Conservation (phyloP, 2,113 vertebrate genomes). For the Thryonomys swinderianus region DNA sequence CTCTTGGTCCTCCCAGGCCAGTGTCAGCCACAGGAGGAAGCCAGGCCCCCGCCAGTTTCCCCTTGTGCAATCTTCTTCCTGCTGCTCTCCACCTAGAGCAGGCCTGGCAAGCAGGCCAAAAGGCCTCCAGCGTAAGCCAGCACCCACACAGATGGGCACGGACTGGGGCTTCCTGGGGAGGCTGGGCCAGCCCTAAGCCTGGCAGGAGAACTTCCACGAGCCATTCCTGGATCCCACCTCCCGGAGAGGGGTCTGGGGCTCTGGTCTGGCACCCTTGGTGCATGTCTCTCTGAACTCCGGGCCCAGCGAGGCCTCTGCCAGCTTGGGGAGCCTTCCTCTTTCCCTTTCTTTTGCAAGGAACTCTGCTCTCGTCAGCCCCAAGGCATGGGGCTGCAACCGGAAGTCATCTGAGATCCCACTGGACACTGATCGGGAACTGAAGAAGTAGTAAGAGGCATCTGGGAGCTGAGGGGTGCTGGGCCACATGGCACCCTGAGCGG, state of each 20-base stretch:
- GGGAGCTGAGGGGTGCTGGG: not conserved
- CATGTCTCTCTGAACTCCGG: not conserved
- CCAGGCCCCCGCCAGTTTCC: slow-evolving; percentile 48
- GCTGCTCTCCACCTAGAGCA: slow-evolving; percentile 69
- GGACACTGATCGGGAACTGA: not conserved
- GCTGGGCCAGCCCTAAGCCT: not conserved
- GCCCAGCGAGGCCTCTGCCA: not conserved
- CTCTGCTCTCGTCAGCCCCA: not conserved
- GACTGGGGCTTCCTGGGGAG: not conserved
- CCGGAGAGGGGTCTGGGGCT: not conserved
- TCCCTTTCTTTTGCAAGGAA: not conserved
- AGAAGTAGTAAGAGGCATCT: not conserved
- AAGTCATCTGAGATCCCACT: not conserved
- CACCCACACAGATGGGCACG: not conserved
- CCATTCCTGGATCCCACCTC: too few species aligned
- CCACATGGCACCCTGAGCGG: not conserved
- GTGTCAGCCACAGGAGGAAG: not conserved
- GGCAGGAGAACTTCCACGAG: not conserved
- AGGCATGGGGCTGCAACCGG: not conserved
- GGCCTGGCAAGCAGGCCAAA: not conserved
- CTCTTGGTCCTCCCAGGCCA: not conserved
- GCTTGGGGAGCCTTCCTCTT: not conserved
- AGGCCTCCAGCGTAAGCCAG: slow-evolving; percentile 6
- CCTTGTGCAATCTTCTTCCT: slow-evolving; percentile 69
- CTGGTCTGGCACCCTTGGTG: not conserved